phyloP scores from a whole-genome alignment of 2,113 vertebrate species.

The Leucoraja erinaceus region DNA sequence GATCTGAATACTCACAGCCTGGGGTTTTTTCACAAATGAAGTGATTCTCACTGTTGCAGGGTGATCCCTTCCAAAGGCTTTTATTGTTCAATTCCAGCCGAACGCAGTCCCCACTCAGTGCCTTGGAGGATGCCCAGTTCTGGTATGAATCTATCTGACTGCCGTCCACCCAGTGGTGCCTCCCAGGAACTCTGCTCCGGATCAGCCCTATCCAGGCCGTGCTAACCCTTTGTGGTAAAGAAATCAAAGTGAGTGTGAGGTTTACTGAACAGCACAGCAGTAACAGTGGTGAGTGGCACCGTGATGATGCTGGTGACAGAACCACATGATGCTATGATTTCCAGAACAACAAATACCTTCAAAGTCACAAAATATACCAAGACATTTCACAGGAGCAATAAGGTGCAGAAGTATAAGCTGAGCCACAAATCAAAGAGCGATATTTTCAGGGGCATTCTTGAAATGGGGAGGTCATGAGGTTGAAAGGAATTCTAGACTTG shows the following conservation, averaged over 20 bases:
- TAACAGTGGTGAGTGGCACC: too few species aligned
- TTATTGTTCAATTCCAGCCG: slow-evolving; percentile 51
- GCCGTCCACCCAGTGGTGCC: slow-evolving; percentile 30
- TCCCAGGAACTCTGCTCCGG: background rate
- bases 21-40: slow-evolving; percentile 54
- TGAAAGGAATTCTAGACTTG: too few species aligned
- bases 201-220: slow-evolving; percentile 53
- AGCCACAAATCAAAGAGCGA: too few species aligned
- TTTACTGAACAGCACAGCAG: too few species aligned
- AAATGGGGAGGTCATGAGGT: too few species aligned
- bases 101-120: slow-evolving; percentile 44
- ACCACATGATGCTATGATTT: too few species aligned
- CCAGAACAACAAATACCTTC: too few species aligned
- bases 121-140: slow-evolving; percentile 35
- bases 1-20: background rate
- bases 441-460: too few species aligned
- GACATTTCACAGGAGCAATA: too few species aligned
- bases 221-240: slow-evolving; percentile 43
- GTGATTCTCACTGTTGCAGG: slow-evolving; percentile 45
- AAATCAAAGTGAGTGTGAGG: background rate
- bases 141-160: slow-evolving; percentile 35
- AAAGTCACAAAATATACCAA: too few species aligned
- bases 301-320: too few species aligned
- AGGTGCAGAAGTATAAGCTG: too few species aligned
- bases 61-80: slow-evolving; percentile 45